These are phyloP conservation scores for Odobenus rosmarus DNA, from an alignment of 2,113 vertebrate genomes.

Conservation along the genomic window DNA sequence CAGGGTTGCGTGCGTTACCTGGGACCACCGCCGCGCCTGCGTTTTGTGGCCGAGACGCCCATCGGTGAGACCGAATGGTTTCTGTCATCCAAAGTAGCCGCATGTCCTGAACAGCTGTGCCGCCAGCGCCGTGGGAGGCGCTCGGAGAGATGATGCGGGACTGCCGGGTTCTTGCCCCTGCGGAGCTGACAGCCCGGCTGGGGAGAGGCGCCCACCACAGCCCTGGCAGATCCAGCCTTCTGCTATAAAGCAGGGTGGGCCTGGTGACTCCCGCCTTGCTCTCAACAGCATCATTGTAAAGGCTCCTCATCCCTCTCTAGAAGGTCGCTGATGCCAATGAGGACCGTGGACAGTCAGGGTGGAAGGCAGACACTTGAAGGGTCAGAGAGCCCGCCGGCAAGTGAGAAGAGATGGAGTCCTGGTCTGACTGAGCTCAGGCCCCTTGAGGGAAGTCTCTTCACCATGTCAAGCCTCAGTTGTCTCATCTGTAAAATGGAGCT, in stretches of 20 bases:
- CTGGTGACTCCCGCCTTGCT: not conserved
- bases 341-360: too few relatives aligned
- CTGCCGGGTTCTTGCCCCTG: rapidly evolving
- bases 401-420: too few relatives aligned
- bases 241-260: too few relatives aligned
- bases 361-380: not conserved
- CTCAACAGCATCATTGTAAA: rapidly evolving
- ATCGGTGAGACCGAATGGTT: rapidly evolving
- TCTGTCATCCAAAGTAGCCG: not conserved
- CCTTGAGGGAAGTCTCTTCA: not conserved
- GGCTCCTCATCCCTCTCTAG: not conserved
- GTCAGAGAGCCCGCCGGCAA: rapidly evolving
- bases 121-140: rapidly evolving
- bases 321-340: not conserved
- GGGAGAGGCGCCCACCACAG: rapidly evolving
- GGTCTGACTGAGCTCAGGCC: not conserved
- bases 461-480: not conserved
- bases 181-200: rapidly evolving
- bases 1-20: rapidly evolving
- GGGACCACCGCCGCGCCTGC: rapidly evolving
- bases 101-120: rapidly evolving
- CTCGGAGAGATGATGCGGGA: not conserved
- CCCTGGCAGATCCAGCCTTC: rapidly evolving
- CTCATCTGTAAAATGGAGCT: not conserved
- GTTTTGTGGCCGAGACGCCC: rapidly evolving